Percentiles rank a stretch among this genome's conserved stretches.
Evolutionary conservation across 1,140 invertebrate genomes (phyloP).

Genomic region (Drosophila bipectinata): DNA sequence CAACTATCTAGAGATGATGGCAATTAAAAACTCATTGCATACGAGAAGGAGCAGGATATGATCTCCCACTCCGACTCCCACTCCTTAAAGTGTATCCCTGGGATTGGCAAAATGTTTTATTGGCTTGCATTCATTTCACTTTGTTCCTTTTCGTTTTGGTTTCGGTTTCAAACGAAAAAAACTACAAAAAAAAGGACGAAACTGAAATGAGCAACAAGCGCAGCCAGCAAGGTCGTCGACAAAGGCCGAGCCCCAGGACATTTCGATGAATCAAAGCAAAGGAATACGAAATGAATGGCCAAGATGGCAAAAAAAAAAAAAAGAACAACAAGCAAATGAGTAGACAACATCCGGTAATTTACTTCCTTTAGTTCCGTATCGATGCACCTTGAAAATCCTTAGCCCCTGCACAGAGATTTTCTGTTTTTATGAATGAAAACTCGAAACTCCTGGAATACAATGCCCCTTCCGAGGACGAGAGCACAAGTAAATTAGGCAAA

Average conservation of each 20-base stretch:
- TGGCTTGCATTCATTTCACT: conserved; percentile 49
- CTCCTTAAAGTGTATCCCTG: conserved; percentile 17
- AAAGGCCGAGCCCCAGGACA: conserved; percentile 73
- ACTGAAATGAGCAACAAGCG: conserved; percentile 53
- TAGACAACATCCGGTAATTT: conserved; percentile 84
- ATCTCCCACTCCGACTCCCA: conserved; percentile 10
- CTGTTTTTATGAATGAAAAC: conserved; percentile 69
- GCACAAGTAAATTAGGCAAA: conserved; percentile 82
- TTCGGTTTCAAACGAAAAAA: conserved; percentile 67
- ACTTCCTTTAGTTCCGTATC: conserved; percentile 82
- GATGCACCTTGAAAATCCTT: conserved; percentile 57
- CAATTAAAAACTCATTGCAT: conserved; percentile 77
- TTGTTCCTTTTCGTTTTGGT: conserved; percentile 21
- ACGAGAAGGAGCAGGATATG: not conserved
- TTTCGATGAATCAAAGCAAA: conserved; percentile 68
- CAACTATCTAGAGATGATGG: conserved; percentile 25
- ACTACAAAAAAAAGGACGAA: conserved; percentile 4
- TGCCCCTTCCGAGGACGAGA: conserved; percentile 19
- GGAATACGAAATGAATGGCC: conserved; percentile 38
- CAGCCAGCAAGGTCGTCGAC: conserved; percentile 47
- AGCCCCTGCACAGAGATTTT: conserved; percentile 26
- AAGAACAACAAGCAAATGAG: conserved; percentile 79
- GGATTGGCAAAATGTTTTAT: conserved; percentile 66
- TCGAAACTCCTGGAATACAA: conserved; percentile 44
- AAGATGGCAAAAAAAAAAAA: conserved; percentile 14